Evolutionary conservation across 1,140 invertebrate genomes (phyloP).

Genomic region (Caenorhabditis tropicalis): DNA sequence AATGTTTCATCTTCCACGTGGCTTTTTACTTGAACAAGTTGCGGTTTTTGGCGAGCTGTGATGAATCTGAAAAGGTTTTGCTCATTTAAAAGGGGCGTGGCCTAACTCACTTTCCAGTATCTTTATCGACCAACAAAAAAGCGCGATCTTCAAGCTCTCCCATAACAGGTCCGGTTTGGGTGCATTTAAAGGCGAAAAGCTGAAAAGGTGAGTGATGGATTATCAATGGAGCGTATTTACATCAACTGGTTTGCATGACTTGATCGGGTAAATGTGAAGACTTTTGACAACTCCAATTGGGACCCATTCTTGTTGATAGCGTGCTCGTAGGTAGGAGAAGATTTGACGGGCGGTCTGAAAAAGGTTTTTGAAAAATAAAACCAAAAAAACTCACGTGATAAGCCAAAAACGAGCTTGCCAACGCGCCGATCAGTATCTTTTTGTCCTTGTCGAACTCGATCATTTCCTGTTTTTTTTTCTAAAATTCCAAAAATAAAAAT

Average conservation of each 20-base stretch:
- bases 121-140: background rate
- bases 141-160: conserved; percentile 2
- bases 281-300: background rate
- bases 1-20: background rate
- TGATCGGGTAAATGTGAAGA: conserved; percentile 23
- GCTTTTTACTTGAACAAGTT: background rate
- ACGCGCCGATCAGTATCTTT: background rate
- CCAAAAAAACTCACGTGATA: conserved; percentile 7
- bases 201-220: background rate
- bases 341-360: conserved; percentile 4
- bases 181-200: conserved; percentile 14
- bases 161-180: background rate
- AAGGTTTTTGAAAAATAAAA: background rate
- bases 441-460: conserved; percentile 1
- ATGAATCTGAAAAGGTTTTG: no score
- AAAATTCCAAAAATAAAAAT: background rate
- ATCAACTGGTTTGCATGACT: conserved; percentile 4
- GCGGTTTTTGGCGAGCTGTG: conserved; percentile 33
- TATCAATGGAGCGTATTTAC: background rate
- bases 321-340: background rate
- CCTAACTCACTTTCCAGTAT: background rate
- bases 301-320: conserved; percentile 4
- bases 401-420: background rate
- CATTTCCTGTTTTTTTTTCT: background rate
- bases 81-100: no score